Conservation (phyloP, 2,797 vertebrate species). For the Hydrolagus colliei region DNA sequence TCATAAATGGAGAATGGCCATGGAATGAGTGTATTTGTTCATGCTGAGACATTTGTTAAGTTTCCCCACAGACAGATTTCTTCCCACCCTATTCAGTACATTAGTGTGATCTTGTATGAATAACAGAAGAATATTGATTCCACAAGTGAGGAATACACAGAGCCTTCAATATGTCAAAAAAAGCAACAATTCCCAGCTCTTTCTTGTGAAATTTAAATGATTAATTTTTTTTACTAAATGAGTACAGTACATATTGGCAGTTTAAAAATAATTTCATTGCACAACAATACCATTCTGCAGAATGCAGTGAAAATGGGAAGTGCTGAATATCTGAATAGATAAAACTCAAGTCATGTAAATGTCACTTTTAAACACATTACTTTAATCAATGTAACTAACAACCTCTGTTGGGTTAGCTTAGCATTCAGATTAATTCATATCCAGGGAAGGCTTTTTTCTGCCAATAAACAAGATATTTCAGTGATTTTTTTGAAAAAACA, state of each 20-base stretch:
- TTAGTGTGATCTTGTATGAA: constrained; percentile 17
- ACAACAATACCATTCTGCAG: background rate
- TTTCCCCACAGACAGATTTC: constrained; percentile 1
- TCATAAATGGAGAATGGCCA: background rate
- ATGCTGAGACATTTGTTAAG: background rate
- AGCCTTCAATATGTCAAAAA: constrained; percentile 1
- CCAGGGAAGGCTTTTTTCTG: background rate
- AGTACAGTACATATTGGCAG: background rate
- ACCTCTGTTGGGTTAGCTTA: constrained; percentile 5
- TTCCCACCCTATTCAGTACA: background rate
- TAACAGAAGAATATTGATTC: constrained; percentile 26
- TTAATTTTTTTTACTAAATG: background rate
- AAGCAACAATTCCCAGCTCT: background rate
- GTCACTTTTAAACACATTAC: constrained; percentile 19
- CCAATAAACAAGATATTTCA: constrained; percentile 7
- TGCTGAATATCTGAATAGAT: constrained; percentile 16
- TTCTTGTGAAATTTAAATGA: constrained; percentile 6
- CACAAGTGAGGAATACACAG: constrained; percentile 19
- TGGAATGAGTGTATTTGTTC: background rate
- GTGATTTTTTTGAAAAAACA: background rate
- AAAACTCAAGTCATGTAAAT: constrained; percentile 25
- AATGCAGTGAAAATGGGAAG: constrained; percentile 11
- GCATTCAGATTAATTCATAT: constrained; percentile 1
- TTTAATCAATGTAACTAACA: constrained; percentile 31
- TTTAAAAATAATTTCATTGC: background rate